A percentile compares a stretch with the other conserved stretches of the same genome.
Evolutionary conservation across 1,140 invertebrate genomes (phyloP).

Genomic region (Atta texana): DNA sequence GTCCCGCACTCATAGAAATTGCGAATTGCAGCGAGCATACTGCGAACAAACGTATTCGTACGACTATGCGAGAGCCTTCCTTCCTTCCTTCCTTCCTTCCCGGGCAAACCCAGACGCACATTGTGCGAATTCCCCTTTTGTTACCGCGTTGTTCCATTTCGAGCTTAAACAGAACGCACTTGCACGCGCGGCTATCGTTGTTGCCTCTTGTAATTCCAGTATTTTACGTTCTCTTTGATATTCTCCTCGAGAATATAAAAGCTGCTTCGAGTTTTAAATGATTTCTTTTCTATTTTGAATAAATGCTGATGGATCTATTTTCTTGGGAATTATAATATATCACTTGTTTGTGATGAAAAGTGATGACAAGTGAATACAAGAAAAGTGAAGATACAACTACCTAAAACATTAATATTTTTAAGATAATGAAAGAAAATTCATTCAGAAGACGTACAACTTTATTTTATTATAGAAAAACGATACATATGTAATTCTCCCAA

Average conservation of each 20-base stretch:
- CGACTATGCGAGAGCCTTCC: slow-evolving; percentile 37
- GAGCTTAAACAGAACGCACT: slow-evolving; percentile 69
- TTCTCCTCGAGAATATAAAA: not conserved
- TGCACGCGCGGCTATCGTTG: slow-evolving; percentile 5
- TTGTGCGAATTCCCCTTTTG: slow-evolving; percentile 75
- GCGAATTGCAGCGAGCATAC: slow-evolving; percentile 59
- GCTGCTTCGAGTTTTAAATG: not conserved
- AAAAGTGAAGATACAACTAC: no score
- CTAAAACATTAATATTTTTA: no score
- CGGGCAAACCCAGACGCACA: slow-evolving; percentile 70
- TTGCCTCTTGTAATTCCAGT: slow-evolving; percentile 14
- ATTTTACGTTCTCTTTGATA: not conserved
- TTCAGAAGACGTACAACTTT: no score
- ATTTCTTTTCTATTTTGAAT: not conserved
- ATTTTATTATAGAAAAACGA: no score
- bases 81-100: slow-evolving; percentile 17
- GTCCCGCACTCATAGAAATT: slow-evolving; percentile 27
- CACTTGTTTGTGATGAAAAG: no score
- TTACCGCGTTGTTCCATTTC: slow-evolving; percentile 72
- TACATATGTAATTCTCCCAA: no score
- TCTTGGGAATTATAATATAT: not conserved
- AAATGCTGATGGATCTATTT: not conserved
- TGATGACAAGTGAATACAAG: no score
- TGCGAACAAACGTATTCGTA: slow-evolving; percentile 30
- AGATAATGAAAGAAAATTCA: no score